Evolutionary conservation across 2,113 vertebrate genomes (phyloP).

Genomic region (Elanus axillaris): DNA sequence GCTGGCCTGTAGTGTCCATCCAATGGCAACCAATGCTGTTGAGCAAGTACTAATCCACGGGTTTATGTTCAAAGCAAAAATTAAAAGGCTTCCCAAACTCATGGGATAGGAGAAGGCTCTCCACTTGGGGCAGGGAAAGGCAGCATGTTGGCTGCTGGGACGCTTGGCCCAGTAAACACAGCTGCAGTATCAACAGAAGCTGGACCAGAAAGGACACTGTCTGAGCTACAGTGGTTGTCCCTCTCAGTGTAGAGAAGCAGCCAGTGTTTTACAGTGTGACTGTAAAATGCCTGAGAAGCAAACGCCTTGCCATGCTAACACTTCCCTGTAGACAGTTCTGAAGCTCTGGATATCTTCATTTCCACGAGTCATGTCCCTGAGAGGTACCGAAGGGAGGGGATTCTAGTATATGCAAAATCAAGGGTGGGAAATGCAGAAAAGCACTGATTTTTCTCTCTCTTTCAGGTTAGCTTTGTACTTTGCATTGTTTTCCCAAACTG

Average conservation of each 20-base stretch:
- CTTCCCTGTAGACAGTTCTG: not conserved
- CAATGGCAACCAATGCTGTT: accelerated
- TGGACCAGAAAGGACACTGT: not conserved
- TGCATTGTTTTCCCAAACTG: constrained; percentile 54
- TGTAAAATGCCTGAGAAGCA: constrained; percentile 12
- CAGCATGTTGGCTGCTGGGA: not conserved
- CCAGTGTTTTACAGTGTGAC: not conserved
- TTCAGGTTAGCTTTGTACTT: constrained; percentile 8
- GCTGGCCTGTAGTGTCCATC: not conserved
- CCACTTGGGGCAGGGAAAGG: not conserved
- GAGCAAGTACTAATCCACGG: not conserved
- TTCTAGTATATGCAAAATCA: not conserved
- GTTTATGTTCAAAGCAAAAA: not conserved
- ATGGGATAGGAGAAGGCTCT: not conserved
- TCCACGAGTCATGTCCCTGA: constrained; percentile 71
- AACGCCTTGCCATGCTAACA: not conserved
- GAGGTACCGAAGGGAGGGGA: constrained; percentile 48
- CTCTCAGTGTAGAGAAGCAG: not conserved
- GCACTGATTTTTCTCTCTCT: not conserved
- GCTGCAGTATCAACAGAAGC: not conserved
- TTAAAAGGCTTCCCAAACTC: not conserved
- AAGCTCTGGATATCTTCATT: constrained; percentile 42
- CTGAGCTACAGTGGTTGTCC: not conserved
- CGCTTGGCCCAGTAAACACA: not conserved
- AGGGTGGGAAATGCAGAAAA: not conserved